Evolutionary conservation across 1,140 invertebrate species (phyloP).

Genomic region (Megathymus violae): DNA sequence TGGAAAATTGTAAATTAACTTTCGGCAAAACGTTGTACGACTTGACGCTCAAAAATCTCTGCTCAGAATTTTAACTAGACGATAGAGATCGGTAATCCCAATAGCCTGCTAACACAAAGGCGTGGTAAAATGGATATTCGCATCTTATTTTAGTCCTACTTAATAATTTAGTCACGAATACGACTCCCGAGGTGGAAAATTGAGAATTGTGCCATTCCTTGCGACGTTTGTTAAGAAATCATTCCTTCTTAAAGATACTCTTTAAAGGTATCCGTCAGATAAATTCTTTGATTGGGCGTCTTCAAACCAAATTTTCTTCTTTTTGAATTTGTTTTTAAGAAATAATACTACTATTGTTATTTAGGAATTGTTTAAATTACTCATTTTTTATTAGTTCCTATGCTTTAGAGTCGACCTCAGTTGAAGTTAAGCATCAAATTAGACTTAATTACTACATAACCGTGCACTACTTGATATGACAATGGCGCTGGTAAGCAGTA

Average conservation of each 20-base stretch:
- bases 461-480: too few species aligned
- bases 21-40: slow-evolving; percentile 64
- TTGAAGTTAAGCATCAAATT: too few species aligned
- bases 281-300: slow-evolving; percentile 29
- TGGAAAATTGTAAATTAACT: slow-evolving; percentile 72
- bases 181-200: slow-evolving; percentile 76
- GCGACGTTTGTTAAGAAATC: slow-evolving; percentile 59
- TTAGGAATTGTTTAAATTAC: too few species aligned
- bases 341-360: too few species aligned
- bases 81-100: slow-evolving; percentile 76
- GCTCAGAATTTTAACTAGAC: slow-evolving; percentile 76
- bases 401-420: too few species aligned
- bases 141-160: slow-evolving; percentile 73
- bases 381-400: too few species aligned
- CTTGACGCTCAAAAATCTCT: slow-evolving; percentile 65
- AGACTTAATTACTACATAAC: too few species aligned
- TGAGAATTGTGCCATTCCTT: slow-evolving; percentile 76
- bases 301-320: slow-evolving; percentile 11
- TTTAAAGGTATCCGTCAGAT: slow-evolving; percentile 28
- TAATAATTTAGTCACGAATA: slow-evolving; percentile 79
- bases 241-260: slow-evolving; percentile 58
- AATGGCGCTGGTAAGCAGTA: too few species aligned
- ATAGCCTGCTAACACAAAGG: slow-evolving; percentile 71
- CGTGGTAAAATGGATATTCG: slow-evolving; percentile 70
- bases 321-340: slow-evolving; percentile 17